These are phyloP conservation scores for Leucozona laternaria DNA, from an alignment of 2,888 invertebrate genomes.

Conservation along the genomic window DNA sequence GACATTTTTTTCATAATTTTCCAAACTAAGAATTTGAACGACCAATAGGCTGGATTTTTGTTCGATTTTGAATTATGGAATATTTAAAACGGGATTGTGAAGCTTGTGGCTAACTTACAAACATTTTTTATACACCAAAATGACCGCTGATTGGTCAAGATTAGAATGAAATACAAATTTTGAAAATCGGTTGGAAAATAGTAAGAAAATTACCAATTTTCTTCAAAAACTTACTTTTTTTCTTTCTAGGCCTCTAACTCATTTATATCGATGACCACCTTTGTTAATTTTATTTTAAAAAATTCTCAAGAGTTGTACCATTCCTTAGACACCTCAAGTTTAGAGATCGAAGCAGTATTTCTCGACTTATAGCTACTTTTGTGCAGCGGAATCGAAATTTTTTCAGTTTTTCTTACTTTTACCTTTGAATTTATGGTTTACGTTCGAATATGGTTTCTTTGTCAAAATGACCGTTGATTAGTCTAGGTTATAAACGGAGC, in stretches of 20 bases:
- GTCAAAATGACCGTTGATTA: too few relatives aligned
- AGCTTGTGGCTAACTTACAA: not conserved
- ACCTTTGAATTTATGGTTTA: too few relatives aligned
- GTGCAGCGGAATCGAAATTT: not conserved
- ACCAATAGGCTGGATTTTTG: too few relatives aligned
- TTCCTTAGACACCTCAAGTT: not conserved
- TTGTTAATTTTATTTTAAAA: too few relatives aligned
- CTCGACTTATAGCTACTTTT: not conserved
- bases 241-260: not conserved
- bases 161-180: not conserved
- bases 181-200: not conserved
- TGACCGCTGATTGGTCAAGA: not conserved
- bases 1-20: too few relatives aligned
- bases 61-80: not conserved
- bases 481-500: too few relatives aligned
- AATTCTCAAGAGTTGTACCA: too few relatives aligned
- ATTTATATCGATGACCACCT: too few relatives aligned
- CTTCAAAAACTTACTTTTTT: not conserved
- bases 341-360: not conserved
- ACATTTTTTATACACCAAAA: not conserved
- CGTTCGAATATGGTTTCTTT: too few relatives aligned
- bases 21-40: too few relatives aligned
- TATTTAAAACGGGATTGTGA: accelerated
- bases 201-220: not conserved
- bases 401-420: not conserved